Evolutionary conservation across 2,888 invertebrate genomes (phyloP), one percentile per base, ranked within the genome.

Genomic region (Ptilodon capucinus): DNA sequence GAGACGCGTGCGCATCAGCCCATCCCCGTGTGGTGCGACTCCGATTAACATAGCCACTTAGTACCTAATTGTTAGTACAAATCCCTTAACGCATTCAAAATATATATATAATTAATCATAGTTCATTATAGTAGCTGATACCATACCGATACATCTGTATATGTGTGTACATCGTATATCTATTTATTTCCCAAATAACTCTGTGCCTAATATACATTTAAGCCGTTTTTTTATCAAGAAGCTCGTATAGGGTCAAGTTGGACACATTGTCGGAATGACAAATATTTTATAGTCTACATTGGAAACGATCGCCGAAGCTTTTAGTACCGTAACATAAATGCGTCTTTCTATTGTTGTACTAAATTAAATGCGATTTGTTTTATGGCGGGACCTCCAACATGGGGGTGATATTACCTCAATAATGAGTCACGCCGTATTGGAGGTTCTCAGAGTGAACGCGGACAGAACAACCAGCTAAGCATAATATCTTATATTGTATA

Each of bases 51-150:
- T 79, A 81, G 82, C 82, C 76, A 76, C 85, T 89, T 87, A 87
- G 67, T 75, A 79, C 71, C 86, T 89, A 86, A 77, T 80, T 86
- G 87, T 90, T 90, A 90, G 89, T 90, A 89, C 89, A 90, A 89
- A 89, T 86, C 81, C 84, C 87, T 89, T 89, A 87, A 89, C 86
- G 75, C 86, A 86, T 88, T 88, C 89, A 87, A 89, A 84, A 90
- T 89, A 90, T 88, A 89, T 83, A 85, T 81, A 85, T 81, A 82
- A 73, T 72, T 77, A 63, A 78, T 82, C 28, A 85, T 84, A 85
- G 76, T 79, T 64, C 39, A 66, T 66, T 81, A 79, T 70, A 79
- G 71, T 79, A 85, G 86, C 86, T 81, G 87, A 74, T 80, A 76
- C 83, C 84, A 84, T 76, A 77, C 79, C 79, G 76, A 81, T 75